phyloP scores from a whole-genome alignment of 2,888 invertebrate genomes.

The Lochmaea capreae region DNA sequence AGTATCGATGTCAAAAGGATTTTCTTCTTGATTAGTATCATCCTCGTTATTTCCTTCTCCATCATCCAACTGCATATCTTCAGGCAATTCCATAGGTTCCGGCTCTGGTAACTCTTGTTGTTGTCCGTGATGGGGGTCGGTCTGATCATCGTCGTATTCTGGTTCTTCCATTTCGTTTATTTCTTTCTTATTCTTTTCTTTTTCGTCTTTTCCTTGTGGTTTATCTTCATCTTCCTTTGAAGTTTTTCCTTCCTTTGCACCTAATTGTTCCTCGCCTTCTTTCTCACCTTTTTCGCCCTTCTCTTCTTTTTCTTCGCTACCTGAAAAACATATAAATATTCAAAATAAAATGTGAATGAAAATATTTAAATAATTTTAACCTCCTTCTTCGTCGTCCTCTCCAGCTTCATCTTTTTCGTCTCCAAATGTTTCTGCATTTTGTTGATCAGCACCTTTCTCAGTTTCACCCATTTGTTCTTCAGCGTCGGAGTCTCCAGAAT shows the following conservation, averaged over 20 bases:
- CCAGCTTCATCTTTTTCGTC: slow-evolving; percentile 83
- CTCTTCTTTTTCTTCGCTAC: slow-evolving; percentile 56
- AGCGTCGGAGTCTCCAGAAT: slow-evolving; percentile 79
- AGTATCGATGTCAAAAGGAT: slow-evolving; percentile 87
- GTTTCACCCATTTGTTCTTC: slow-evolving; percentile 98
- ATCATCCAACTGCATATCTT: slow-evolving; percentile 85
- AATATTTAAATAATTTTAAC: background rate
- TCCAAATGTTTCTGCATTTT: slow-evolving; percentile 86
- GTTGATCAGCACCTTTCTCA: slow-evolving; percentile 83
- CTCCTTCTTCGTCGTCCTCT: slow-evolving; percentile 71
- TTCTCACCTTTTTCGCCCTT: slow-evolving; percentile 71
- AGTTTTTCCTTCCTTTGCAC: slow-evolving; percentile 77
- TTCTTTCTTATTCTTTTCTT: slow-evolving; percentile 70
- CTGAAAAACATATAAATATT: slow-evolving; percentile 21
- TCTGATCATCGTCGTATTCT: slow-evolving; percentile 82
- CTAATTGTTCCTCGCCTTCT: slow-evolving; percentile 77
- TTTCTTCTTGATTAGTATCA: slow-evolving; percentile 72
- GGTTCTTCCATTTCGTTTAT: slow-evolving; percentile 88
- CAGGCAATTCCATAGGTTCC: slow-evolving; percentile 88
- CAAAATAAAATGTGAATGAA: background rate
- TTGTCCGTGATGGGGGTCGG: slow-evolving; percentile 86
- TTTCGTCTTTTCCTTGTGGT: slow-evolving; percentile 68
- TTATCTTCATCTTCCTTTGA: slow-evolving; percentile 63
- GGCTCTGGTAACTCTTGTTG: slow-evolving; percentile 83
- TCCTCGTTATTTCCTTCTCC: slow-evolving; percentile 72